phyloP scores from a whole-genome alignment of 2,888 invertebrate genomes.

The Apeira syringaria region DNA sequence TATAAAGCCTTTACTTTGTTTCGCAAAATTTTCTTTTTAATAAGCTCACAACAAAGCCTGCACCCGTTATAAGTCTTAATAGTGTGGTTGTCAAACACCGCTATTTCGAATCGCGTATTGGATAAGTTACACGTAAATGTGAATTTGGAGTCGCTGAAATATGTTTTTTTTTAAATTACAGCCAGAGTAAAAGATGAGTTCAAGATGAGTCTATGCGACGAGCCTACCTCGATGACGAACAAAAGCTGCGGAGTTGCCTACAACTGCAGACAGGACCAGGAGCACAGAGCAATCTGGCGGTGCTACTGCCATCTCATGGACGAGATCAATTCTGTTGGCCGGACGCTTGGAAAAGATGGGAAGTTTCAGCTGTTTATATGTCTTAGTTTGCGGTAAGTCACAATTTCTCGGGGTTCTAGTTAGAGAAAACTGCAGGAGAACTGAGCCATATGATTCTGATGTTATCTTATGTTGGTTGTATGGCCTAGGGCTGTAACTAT shows the following conservation, averaged over 20 bases:
- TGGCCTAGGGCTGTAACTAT: too few relatives aligned
- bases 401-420: background rate
- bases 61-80: too few relatives aligned
- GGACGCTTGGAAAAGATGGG: slow-evolving; percentile 97
- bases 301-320: slow-evolving; percentile 95
- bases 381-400: slow-evolving; percentile 91
- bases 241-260: slow-evolving; percentile 66
- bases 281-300: slow-evolving; percentile 90
- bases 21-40: too few relatives aligned
- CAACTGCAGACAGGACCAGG: slow-evolving; percentile 75
- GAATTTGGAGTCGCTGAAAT: too few relatives aligned
- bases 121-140: too few relatives aligned
- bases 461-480: too few relatives aligned
- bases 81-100: too few relatives aligned
- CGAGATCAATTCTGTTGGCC: slow-evolving; percentile 92
- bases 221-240: slow-evolving; percentile 61
- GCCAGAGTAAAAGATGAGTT: slow-evolving; percentile 92
- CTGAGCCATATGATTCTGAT: too few relatives aligned
- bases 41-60: too few relatives aligned
- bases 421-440: too few relatives aligned
- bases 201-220: slow-evolving; percentile 88
- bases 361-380: slow-evolving; percentile 99
- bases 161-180: slow-evolving; percentile 58
- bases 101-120: too few relatives aligned
- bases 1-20: too few relatives aligned